A percentile compares a stretch with the other conserved stretches of the same genome.
phyloP scores from a whole-genome alignment of 2,797 vertebrate genomes.

The Psittacula derbiana region DNA sequence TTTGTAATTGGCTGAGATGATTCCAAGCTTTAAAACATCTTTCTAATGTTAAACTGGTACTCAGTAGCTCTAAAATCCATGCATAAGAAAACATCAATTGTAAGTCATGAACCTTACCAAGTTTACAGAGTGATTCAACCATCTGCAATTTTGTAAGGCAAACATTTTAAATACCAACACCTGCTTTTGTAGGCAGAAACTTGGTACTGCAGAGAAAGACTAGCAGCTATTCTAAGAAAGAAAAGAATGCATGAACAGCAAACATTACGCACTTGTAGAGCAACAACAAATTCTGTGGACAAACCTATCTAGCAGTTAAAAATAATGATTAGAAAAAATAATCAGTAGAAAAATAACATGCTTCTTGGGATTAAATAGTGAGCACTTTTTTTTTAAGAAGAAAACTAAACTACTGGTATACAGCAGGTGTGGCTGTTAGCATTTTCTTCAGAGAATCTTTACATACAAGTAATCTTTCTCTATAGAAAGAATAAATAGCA shows the following conservation, averaged over 20 bases:
- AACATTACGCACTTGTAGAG: not conserved
- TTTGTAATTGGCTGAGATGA: not conserved
- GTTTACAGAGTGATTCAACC: not conserved
- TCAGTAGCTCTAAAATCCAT: not conserved
- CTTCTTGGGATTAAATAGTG: not conserved
- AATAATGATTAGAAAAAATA: not conserved
- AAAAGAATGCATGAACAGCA: rapidly evolving
- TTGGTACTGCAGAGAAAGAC: not conserved
- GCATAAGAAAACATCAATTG: not conserved
- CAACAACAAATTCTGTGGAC: not conserved
- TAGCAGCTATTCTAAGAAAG: not conserved
- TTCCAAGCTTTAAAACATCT: not conserved
- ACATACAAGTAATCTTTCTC: not conserved
- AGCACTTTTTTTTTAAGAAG: not conserved
- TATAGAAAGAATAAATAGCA: not conserved
- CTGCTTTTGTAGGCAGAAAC: not conserved
- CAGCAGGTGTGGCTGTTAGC: not conserved
- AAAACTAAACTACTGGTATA: not conserved
- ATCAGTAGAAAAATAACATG: not conserved
- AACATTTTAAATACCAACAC: not conserved
- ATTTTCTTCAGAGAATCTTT: not conserved
- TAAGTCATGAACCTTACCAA: not conserved
- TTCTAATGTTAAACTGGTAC: not conserved
- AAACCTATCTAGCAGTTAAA: not conserved
- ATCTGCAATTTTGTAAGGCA: not conserved